Base-by-base conservation (phyloP, 2,888 invertebrate species). In the Strigamia maritima region DNA sequence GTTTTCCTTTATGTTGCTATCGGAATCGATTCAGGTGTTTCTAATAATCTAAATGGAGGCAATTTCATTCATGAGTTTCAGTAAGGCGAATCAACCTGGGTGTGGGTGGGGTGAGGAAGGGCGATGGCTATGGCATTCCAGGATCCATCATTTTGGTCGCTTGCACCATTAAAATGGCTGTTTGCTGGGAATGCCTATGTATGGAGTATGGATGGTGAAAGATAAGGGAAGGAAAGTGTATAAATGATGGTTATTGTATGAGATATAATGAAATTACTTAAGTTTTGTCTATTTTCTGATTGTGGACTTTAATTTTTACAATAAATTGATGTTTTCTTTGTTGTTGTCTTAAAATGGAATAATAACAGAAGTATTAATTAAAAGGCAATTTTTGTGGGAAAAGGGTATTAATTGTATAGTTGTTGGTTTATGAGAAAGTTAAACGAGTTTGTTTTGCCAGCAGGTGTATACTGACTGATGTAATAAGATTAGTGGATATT, bases 31-130 rank as follows among this genome's bases (percentile, higher is more conserved):
- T 22, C 19, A 60, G 60, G 60, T 60, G 60, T 60, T 60, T 60
- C 60, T 60, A 60, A 60, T 60, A 60, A 60, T 60, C 60, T 60
- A 60, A 60, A 60, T 60, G 60, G 60, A 60, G 60, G 60, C 60
- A 60, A 60, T 60, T 60, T 22, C 60, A 60, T 60, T 60, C 60
- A 60, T 24, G 60, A 60, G 22, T 8, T 60, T 60, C 24, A 24
- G 22, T 60, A 60, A 60, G 60, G 60, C 24, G 60, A 22, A 19
- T 12, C 22, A 2, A 14, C 40, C 14, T 10, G 49, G 6, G 19
- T 4, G 60, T 60, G 60, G 60, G 60, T 24, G 60, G 60, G 60
- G 16, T 60, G 60, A 60, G 3, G 60, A 60, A 60, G 60, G 60
- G 60, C 60, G 60, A 60, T 60, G 60, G 60, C 60, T 24, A 22